A percentile compares a stretch with the other conserved stretches of the same genome.
Conservation (phyloP, 2,888 invertebrate genomes). For the Aleiodes leptofemur region DNA sequence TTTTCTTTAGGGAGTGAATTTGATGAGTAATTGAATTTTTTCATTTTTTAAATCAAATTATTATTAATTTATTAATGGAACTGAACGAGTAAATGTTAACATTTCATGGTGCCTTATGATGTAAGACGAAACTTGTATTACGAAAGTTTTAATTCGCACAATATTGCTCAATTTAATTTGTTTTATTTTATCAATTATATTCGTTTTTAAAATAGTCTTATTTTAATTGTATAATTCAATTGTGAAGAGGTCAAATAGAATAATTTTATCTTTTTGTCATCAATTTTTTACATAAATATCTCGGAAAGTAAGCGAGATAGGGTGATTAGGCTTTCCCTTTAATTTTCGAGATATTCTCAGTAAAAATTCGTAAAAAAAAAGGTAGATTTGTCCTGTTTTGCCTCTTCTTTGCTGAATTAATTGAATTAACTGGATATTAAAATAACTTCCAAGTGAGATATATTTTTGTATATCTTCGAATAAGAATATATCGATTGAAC, state of each 20-base stretch:
- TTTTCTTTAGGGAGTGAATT: too few relatives aligned
- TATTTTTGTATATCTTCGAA: conserved; percentile 28
- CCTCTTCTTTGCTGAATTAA: neutral
- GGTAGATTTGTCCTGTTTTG: too few relatives aligned
- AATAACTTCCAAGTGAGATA: conserved; percentile 8
- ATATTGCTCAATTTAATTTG: conserved; percentile 26
- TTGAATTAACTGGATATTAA: neutral
- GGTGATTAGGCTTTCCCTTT: too few relatives aligned
- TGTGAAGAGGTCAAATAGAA: neutral
- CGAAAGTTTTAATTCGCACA: conserved; percentile 12
- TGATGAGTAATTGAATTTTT: neutral
- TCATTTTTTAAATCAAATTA: neutral
- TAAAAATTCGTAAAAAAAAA: too few relatives aligned
- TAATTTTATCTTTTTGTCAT: too few relatives aligned
- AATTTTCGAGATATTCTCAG: too few relatives aligned
- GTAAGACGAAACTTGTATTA: conserved; percentile 5
- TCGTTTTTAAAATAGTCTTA: conserved; percentile 2
- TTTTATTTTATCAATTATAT: conserved; percentile 12
- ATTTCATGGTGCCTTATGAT: conserved; percentile 46
- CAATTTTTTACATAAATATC: too few relatives aligned
- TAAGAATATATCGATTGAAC: neutral
- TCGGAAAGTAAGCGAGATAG: too few relatives aligned
- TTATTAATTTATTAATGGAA: conserved; percentile 48
- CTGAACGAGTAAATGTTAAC: conserved; percentile 33
- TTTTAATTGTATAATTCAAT: conserved; percentile 18